Percentiles rank a stretch among this genome's conserved stretches.
phyloP scores from a whole-genome alignment of 2,113 vertebrate species.

The Paratilapia polleni region DNA sequence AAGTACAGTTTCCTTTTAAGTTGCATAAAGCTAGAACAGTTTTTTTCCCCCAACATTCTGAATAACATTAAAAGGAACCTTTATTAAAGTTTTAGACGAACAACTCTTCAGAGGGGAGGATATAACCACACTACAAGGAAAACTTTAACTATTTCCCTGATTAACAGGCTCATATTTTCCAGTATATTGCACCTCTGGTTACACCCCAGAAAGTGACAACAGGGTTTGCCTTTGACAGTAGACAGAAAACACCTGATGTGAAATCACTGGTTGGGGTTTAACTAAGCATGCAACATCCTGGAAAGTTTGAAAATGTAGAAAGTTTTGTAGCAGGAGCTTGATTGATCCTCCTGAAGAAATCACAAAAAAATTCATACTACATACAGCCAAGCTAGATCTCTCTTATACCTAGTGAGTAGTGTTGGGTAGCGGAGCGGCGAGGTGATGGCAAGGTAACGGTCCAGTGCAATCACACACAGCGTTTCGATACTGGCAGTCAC shows the following conservation, averaged over 20 bases:
- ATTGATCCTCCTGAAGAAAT: neutral
- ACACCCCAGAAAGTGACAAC: neutral
- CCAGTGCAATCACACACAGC: constrained; percentile 94
- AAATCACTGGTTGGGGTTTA: neutral
- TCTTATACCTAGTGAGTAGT: constrained; percentile 85
- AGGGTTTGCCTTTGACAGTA: neutral
- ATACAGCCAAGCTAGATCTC: neutral
- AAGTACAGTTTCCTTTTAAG: neutral
- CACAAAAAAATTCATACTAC: neutral
- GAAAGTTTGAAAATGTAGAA: neutral
- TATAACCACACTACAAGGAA: neutral
- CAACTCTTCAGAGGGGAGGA: neutral
- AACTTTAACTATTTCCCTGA: neutral
- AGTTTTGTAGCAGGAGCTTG: neutral
- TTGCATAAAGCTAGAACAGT: neutral
- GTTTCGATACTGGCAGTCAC: constrained; percentile 98
- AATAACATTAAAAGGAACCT: neutral
- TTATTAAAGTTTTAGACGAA: neutral
- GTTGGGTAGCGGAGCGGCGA: constrained; percentile 93
- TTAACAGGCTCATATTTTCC: constrained; percentile 9
- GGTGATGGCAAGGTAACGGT: constrained; percentile 96
- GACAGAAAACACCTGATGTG: neutral
- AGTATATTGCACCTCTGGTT: neutral
- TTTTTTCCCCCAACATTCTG: neutral
- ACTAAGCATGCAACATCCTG: neutral